phyloP scores from a whole-genome alignment of 64 coral and sea anemone genomes.

The Catalaphyllia jardinei region DNA sequence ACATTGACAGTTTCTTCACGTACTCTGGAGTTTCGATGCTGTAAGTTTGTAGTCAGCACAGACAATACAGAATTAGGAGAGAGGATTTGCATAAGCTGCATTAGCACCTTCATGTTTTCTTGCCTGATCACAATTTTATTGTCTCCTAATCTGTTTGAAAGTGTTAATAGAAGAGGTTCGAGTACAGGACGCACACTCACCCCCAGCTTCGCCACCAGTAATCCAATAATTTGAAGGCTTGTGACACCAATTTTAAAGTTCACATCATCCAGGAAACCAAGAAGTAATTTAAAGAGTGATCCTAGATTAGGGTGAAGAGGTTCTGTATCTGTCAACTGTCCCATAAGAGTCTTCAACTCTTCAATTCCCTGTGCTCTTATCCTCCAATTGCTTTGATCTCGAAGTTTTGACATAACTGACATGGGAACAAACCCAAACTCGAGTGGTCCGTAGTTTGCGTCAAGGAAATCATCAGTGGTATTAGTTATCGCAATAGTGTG shows the following conservation, averaged over 20 bases:
- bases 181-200: constrained; percentile 76
- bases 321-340: constrained; percentile 61
- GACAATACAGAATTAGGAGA: constrained; percentile 79
- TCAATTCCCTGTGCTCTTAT: constrained; percentile 89
- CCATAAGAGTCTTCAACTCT: constrained; percentile 86
- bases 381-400: constrained; percentile 94
- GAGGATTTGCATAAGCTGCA: constrained; percentile 96
- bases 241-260: constrained; percentile 97
- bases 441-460: constrained; percentile 53
- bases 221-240: constrained; percentile 91
- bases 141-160: constrained; percentile 93
- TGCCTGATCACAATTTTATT: constrained; percentile 99
- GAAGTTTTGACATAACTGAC: constrained; percentile 74
- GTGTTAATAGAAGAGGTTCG: constrained; percentile 70
- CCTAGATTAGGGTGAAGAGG: constrained; percentile 78
- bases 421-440: constrained; percentile 85
- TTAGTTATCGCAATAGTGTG: constrained; percentile 81
- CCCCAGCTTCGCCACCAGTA: constrained; percentile 87
- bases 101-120: constrained; percentile 98
- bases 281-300: constrained; percentile 77
- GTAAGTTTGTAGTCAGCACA: constrained; percentile 80
- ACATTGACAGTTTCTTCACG: constrained; percentile 96
- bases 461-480: constrained; percentile 35
- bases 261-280: constrained; percentile 86
- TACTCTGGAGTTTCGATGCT: constrained; percentile 95